A percentile compares a stretch with the other conserved stretches of the same genome.
These are phyloP conservation scores for Drosophila lacteicornis DNA, from an alignment of 1,140 invertebrate genomes.

Conservation along the genomic window DNA sequence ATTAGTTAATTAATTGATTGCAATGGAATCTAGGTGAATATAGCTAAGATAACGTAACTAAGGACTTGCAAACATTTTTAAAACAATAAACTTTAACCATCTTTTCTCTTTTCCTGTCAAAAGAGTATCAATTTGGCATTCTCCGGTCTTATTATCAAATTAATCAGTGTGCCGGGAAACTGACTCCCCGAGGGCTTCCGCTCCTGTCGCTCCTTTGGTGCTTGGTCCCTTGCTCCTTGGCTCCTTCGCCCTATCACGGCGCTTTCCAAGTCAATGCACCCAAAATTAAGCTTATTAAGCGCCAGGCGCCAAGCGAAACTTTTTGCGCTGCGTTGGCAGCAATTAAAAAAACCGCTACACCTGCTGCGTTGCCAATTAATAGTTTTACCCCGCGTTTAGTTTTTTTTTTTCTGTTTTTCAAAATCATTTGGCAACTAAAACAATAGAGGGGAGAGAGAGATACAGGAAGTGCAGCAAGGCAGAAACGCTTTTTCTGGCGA, in stretches of 20 bases:
- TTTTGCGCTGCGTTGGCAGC: constrained; percentile 68
- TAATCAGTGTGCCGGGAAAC: constrained; percentile 4
- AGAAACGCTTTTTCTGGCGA: constrained; percentile 17
- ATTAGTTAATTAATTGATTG: constrained; percentile 34
- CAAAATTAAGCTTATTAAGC: constrained; percentile 57
- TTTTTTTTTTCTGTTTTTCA: constrained; percentile 15
- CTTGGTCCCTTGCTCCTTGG: constrained; percentile 3
- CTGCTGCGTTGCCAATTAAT: constrained; percentile 73
- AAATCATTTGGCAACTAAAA: constrained; percentile 50
- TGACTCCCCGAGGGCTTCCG: neutral
- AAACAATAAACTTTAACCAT: too few relatives aligned
- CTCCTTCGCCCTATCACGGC: constrained; percentile 42
- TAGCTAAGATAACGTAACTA: neutral
- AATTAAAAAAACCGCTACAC: constrained; percentile 68
- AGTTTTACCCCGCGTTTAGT: constrained; percentile 42
- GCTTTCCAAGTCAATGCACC: constrained; percentile 67
- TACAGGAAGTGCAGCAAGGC: constrained; percentile 17
- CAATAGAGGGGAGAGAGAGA: constrained; percentile 5
- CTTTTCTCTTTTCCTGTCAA: neutral
- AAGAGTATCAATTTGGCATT: constrained; percentile 3
- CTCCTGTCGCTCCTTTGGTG: neutral
- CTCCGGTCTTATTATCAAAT: constrained; percentile 6
- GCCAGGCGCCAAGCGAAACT: constrained; percentile 31
- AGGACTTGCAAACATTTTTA: too few relatives aligned
- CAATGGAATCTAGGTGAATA: neutral